Base-by-base conservation (phyloP, 2,113 vertebrate genomes). In the Galbula dea region DNA sequence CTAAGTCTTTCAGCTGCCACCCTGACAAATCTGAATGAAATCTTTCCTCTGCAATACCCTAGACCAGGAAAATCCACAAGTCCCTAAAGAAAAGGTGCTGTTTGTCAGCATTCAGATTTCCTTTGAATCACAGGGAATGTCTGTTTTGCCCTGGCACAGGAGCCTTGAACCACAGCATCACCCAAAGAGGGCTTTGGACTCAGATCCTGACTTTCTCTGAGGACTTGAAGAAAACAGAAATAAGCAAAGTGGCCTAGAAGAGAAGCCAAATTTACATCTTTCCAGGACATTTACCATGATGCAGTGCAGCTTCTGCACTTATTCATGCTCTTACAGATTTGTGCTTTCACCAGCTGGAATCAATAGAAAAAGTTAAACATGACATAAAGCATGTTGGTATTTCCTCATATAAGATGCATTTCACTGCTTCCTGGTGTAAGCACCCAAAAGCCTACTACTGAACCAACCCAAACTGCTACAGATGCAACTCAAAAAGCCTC, bases 291-390 rank as follows among this genome's bases (percentile, higher is more conserved):
- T 7, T 89, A 66, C 84, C 54, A 65, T 9, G 39, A 65, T 52
- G 39, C 52, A 37, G 61, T 39, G 30, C 30, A 86, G 51, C 58
- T 73, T 76, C 79, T 77, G 79, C 85, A 83, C 71, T 83, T 78
- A 77, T 77, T 90, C 48, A 49, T 46, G 77, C 37, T 84, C 57
- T 36, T 92, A 86, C 77, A 75, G 86, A 92, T 67, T 77, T 86
- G 73, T 9, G 19, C 43, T 86, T 86, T 92, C 76, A 90, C 46
- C 91, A 93, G 55, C 77, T 94, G 81, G 69, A 95, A 90, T 57
- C 81, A 78, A 90, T 78, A 87, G 61, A 32, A 83, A 86, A 78
- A 82, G 39, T 57, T 67, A 75, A 90, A 87, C 22, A 7, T 51
- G 73, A 81, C 55, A 69, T 21, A 92, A 90, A 86, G 88, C 92